Evolutionary conservation across 2,888 invertebrate genomes (phyloP).

Genomic region (Mechanitis messenoides): DNA sequence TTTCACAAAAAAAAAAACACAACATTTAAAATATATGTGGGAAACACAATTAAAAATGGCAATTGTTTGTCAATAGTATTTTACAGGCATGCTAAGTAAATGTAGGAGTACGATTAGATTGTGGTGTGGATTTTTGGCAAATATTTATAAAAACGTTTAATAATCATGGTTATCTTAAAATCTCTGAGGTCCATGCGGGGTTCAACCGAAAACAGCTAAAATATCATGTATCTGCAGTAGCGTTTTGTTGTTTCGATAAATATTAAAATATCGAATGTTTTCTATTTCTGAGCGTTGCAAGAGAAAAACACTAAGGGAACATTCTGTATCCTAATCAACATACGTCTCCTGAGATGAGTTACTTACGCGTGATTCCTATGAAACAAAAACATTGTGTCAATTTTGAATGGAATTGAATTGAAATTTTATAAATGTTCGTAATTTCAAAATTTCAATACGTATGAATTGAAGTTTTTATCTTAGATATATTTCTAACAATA

Average conservation of each 20-base stretch:
- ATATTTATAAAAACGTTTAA: conserved; percentile 26
- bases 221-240: conserved; percentile 20
- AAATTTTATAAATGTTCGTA: conserved; percentile 34
- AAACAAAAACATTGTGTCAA: conserved; percentile 69
- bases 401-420: conserved; percentile 45
- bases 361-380: conserved; percentile 78
- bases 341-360: conserved; percentile 52
- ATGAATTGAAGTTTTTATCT: conserved; percentile 9
- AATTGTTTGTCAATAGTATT: conserved; percentile 27
- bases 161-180: conserved; percentile 24
- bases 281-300: conserved; percentile 20
- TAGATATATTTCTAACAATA: background rate
- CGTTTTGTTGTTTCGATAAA: conserved; percentile 8
- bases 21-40: conserved; percentile 40
- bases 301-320: conserved; percentile 55
- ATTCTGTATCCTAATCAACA: conserved; percentile 54
- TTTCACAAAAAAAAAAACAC: conserved; percentile 48
- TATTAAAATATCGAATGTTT: conserved; percentile 16
- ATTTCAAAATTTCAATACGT: conserved; percentile 17
- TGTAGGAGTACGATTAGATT: conserved; percentile 37
- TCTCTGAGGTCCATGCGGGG: conserved; percentile 49
- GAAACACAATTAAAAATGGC: conserved; percentile 31
- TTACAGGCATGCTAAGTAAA: conserved; percentile 26
- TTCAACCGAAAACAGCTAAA: conserved; percentile 41
- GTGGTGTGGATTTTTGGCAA: conserved; percentile 26